Evolutionary conservation across 2,888 invertebrate genomes (phyloP), one percentile per base, ranked within the genome.

Genomic region (Synergus umbraculus): DNA sequence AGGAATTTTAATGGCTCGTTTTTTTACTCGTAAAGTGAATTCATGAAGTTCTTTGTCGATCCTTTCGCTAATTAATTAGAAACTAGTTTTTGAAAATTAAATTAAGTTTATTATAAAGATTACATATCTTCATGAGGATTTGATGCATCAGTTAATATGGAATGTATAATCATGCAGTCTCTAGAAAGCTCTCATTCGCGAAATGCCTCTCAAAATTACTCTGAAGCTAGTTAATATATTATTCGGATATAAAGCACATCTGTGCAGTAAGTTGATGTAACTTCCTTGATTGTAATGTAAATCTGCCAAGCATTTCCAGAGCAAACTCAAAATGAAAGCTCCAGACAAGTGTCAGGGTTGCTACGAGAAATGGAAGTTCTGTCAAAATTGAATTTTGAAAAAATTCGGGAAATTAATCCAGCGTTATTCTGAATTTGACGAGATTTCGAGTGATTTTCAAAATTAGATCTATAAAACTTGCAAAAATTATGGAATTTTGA

Each of bases 91-190:
- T 0, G 18, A 18, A 58, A 3, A 9, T 58, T 18, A 18, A 5
- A 8, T 4, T 1, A 9, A 9, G 4, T 18, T 18, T 18, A 18
- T 2, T 18, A 18, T 58, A 0, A 9, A 58, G 8, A 5, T 9
- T 18, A 58, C 10, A 18, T 18, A 58, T 18, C 18, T 58, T 18
- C 9, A 58, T 58, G 3, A 18, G 18, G 1, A 58, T 18, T 58
- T 18, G 18, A 18, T 18, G 58, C 58, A 18, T 41, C n/a, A 65
- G 8, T 9, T 13, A 29, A 37, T 65, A 9, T 41, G 37, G 8
- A 65, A 65, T 41, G 65, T 41, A 37, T 65, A 65, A 41, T 37
- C 37, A 37, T 64, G 13, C n/a, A 37, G 15, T 67, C 43, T 67
- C 43, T 12, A 43, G 12, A 67, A 67, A 12, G 12, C 22, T 22